Conservation (phyloP, 1,140 invertebrate genomes). For the Philaenus spumarius region DNA sequence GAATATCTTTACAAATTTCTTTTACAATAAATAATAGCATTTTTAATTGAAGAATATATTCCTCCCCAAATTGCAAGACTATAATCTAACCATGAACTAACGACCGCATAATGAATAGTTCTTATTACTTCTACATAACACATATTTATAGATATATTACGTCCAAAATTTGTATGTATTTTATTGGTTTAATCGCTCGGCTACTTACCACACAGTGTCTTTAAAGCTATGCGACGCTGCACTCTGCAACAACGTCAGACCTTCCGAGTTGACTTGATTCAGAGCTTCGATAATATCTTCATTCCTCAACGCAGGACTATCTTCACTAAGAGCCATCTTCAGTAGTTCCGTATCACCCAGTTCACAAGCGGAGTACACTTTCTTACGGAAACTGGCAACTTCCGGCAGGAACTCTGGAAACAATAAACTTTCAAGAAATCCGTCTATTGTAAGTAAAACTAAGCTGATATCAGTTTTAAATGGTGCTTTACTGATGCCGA, state of each 20-base stretch:
- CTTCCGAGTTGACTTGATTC: conserved; percentile 7
- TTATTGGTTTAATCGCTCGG: no score
- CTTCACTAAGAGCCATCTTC: conserved; percentile 26
- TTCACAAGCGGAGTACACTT: conserved; percentile 19
- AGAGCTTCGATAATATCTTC: conserved; percentile 24
- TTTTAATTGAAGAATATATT: no score
- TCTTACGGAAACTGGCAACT: conserved; percentile 25
- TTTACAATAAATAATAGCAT: no score
- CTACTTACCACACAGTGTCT: conserved; percentile 20
- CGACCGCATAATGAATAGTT: no score
- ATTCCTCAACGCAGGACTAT: background rate
- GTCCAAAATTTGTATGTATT: no score
- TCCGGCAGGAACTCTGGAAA: conserved; percentile 33
- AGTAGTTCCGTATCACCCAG: conserved; percentile 23
- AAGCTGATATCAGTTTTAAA: no score
- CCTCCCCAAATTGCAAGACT: no score
- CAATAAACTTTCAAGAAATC: background rate
- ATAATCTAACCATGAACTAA: no score
- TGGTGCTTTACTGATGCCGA: no score
- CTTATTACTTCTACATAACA: no score
- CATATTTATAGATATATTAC: no score
- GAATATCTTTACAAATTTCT: no score
- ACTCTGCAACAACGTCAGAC: conserved; percentile 8
- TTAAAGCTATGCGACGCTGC: background rate
- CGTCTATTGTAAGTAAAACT: background rate